A percentile compares a stretch with the other conserved stretches of the same genome.
Conservation (phyloP, 2,797 vertebrate species). For the Cichlasoma orientale region DNA sequence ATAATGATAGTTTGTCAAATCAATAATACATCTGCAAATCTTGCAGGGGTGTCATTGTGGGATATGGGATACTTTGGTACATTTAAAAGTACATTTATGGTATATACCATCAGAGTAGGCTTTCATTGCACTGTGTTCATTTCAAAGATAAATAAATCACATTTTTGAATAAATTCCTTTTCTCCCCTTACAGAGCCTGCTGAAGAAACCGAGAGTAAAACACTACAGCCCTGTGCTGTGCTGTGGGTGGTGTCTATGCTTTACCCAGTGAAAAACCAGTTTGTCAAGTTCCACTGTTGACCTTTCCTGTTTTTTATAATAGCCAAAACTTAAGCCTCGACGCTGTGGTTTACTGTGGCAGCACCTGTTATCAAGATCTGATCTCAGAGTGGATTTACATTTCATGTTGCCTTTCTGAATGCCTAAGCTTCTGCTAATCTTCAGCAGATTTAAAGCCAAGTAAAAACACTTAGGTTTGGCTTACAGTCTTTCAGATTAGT, state of each 20-base stretch:
- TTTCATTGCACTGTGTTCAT: background rate
- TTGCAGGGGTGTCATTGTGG: background rate
- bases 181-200: constrained; percentile 14
- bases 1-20: background rate
- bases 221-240: constrained; percentile 22
- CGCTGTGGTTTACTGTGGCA: constrained; percentile 13
- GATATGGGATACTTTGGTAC: no score
- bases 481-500: background rate
- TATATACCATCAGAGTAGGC: background rate
- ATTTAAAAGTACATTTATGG: no score
- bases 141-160: constrained; percentile 30
- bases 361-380: constrained; percentile 13
- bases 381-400: constrained; percentile 33
- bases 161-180: constrained; percentile 41
- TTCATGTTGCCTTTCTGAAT: constrained; percentile 33
- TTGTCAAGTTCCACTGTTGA: constrained; percentile 60
- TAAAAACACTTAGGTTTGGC: constrained; percentile 49
- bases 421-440: constrained; percentile 36
- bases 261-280: constrained; percentile 60
- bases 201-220: constrained; percentile 5
- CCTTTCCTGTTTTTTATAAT: constrained; percentile 33
- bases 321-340: constrained; percentile 4
- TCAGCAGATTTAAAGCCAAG: constrained; percentile 34
- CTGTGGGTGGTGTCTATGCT: constrained; percentile 25
- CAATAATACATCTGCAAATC: background rate